These are phyloP conservation scores for Danaus chrysippus DNA, from an alignment of 2,888 invertebrate genomes.

Conservation along the genomic window DNA sequence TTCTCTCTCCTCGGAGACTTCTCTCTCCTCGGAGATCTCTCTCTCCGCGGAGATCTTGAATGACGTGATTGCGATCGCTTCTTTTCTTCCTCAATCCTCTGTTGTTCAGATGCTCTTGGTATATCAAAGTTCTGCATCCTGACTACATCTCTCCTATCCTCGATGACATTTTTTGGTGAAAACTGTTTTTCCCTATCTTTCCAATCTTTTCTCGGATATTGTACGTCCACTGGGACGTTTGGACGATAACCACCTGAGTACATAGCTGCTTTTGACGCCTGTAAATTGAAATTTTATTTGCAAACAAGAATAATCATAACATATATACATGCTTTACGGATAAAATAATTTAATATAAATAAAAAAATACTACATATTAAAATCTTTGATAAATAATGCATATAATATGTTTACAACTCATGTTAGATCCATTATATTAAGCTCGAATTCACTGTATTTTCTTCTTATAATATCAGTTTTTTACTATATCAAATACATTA, in stretches of 20 bases:
- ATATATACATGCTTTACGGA: slow-evolving; percentile 6
- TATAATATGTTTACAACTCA: too few species aligned
- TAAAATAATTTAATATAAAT: not conserved
- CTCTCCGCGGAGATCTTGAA: slow-evolving; percentile 48
- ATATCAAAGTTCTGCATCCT: slow-evolving; percentile 37
- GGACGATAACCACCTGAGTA: slow-evolving; percentile 66
- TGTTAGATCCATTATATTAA: too few species aligned
- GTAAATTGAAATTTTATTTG: slow-evolving; percentile 69
- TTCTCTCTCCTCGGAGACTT: slow-evolving; percentile 21
- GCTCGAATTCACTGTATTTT: too few species aligned
- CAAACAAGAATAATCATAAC: slow-evolving; percentile 41
- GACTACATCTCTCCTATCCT: slow-evolving; percentile 46
- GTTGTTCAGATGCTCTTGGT: slow-evolving; percentile 33
- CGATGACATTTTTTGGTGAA: slow-evolving; percentile 29
- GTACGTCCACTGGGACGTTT: slow-evolving; percentile 44
- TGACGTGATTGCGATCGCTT: slow-evolving; percentile 40
- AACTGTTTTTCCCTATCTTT: slow-evolving; percentile 45
- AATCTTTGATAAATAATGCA: too few species aligned
- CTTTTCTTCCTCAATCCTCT: slow-evolving; percentile 31
- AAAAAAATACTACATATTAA: not conserved
- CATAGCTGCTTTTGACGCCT: slow-evolving; percentile 66
- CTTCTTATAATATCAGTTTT: too few species aligned
- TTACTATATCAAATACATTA: too few species aligned
- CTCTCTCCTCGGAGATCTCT: slow-evolving; percentile 20
- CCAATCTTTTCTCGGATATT: slow-evolving; percentile 50